Evolutionary conservation across 1,140 invertebrate genomes (phyloP).

Genomic region (Leptopilina clavipes): DNA sequence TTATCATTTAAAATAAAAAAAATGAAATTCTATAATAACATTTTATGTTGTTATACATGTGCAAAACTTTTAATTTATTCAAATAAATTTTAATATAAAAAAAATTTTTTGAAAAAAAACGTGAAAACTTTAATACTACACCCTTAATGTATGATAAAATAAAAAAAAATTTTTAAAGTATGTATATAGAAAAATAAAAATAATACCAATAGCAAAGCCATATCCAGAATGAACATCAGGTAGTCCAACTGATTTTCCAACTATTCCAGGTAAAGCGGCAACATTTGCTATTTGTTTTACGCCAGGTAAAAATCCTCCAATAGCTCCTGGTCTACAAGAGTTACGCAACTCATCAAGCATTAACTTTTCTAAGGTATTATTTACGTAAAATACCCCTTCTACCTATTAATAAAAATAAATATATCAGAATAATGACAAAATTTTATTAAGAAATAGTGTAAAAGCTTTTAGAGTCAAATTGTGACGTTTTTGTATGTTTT

Average conservation of each 20-base stretch:
- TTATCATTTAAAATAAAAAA: no score
- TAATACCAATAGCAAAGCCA: slow-evolving; percentile 96
- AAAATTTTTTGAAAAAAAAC: no score
- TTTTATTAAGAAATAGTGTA: background rate
- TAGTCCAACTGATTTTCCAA: slow-evolving; percentile 91
- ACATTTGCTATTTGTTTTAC: slow-evolving; percentile 99
- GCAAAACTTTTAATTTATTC: no score
- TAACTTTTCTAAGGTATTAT: slow-evolving; percentile 91
- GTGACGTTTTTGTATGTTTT: slow-evolving; percentile 19
- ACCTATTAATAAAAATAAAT: slow-evolving; percentile 77
- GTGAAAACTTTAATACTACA: no score
- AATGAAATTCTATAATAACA: no score
- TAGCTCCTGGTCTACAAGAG: slow-evolving; percentile 88
- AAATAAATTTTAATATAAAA: no score
- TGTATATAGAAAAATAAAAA: slow-evolving; percentile 36
- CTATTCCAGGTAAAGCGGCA: slow-evolving; percentile 97
- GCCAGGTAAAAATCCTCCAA: slow-evolving; percentile 98
- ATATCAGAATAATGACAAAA: background rate
- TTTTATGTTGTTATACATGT: no score
- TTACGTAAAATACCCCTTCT: slow-evolving; percentile 99
- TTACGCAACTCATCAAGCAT: slow-evolving; percentile 99
- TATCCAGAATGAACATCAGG: slow-evolving; percentile 99
- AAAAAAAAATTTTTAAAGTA: no score
- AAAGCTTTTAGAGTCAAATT: no score
- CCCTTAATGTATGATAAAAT: no score